phyloP scores from a whole-genome alignment of 1,140 invertebrate genomes.

The Zeugodacus cucurbitae region DNA sequence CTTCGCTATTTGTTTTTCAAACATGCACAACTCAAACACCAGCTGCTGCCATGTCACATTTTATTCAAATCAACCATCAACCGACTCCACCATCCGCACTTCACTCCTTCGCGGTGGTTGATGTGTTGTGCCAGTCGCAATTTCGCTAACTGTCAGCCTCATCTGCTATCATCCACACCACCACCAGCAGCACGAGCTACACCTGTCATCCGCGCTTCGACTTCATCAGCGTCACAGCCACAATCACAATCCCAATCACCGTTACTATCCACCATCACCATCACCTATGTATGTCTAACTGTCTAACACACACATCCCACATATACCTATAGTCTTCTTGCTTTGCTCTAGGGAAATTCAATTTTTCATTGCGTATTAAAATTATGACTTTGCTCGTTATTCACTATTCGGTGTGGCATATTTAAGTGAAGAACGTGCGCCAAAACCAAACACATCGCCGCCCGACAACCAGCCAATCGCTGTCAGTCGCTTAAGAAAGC shows the following conservation, averaged over 20 bases:
- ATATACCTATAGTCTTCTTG: background rate
- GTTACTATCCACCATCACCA: background rate
- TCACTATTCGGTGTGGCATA: constrained; percentile 19
- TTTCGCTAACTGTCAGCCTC: background rate
- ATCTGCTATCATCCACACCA: background rate
- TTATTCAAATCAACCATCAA: constrained; percentile 25
- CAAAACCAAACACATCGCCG: background rate
- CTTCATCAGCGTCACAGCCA: background rate
- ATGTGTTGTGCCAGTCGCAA: background rate
- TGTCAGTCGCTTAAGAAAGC: background rate
- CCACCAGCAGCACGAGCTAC: background rate
- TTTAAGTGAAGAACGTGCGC: constrained; percentile 13
- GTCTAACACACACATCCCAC: background rate
- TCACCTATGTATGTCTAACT: too few relatives aligned
- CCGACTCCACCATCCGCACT: background rate
- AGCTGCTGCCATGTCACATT: background rate
- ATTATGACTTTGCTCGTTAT: constrained; percentile 37
- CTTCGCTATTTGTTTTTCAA: background rate
- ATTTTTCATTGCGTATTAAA: constrained; percentile 37
- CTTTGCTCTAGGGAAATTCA: constrained; percentile 1
- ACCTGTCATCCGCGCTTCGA: background rate
- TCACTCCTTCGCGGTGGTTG: background rate
- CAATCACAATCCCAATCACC: background rate
- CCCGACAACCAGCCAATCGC: background rate
- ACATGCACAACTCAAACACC: background rate